Evolutionary conservation across 1,140 invertebrate species (phyloP), one percentile per base, ranked within the genome.

Genomic region (Colletes latitarsis): DNA sequence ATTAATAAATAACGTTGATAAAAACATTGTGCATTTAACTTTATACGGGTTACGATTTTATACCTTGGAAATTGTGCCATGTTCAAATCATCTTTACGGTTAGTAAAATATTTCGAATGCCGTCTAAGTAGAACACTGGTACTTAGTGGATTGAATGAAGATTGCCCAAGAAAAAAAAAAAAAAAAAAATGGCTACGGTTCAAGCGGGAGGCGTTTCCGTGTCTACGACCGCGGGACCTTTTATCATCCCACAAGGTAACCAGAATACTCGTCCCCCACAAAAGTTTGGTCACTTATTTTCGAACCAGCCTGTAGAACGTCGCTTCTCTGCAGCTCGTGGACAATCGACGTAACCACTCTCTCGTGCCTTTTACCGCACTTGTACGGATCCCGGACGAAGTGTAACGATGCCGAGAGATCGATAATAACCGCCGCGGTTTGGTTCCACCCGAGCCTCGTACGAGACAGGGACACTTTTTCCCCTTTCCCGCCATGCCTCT

Each of bases 321-420:
- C 78, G 81, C 53, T 69, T 77, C 75, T 63, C 73, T 75, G 63
- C 41, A 81, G 63, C 72, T 19, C 67, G 80, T 58, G 52, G 71
- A 86, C 84, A 86, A 86, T 86, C 85, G 85, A 86, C 76, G 81
- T 83, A 73, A 81, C 81, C 84, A 62, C 77, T 80, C 70, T 73
- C 70, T 82, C 78, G 86, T 86, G 89, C 89, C 86, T 88, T 88
- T 89, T 86, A 85, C 87, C 89, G 86, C 87, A 91, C 85, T 90
- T 87, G 87, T 86, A 85, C 83, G 85, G 86, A 89, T 89, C 86
- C 88, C 82, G 78, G 86, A 83, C 78, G 84, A 84, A 85, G 74
- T 85, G 84, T 85, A 86, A 86, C 84, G 84, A 82, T 82, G 84
- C 70, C 68, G 71, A 77, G 81, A 86, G 84, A 86, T 86, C 83